Percentiles rank a stretch among this genome's conserved stretches.
phyloP scores from a whole-genome alignment of 2,113 vertebrate species.

The Lasiurus borealis region DNA sequence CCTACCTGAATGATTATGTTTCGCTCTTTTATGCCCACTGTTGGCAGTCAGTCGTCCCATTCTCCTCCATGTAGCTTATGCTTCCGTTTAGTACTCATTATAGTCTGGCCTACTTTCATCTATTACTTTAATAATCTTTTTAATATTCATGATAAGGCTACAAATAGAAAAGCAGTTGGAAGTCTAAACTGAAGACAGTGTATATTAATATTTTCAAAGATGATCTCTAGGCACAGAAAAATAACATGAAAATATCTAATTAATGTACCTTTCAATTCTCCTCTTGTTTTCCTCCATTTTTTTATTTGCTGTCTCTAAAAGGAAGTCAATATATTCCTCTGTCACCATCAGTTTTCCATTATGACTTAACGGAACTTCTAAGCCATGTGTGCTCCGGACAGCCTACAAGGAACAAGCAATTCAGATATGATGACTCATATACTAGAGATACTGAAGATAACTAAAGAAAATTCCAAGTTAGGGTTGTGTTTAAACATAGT shows the following conservation, averaged over 20 bases:
- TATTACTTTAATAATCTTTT: neutral
- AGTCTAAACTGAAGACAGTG: neutral
- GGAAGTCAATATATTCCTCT: conserved; percentile 92
- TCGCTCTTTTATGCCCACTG: neutral
- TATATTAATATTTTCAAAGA: neutral
- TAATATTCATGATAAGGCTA: neutral
- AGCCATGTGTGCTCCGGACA: conserved; percentile 94
- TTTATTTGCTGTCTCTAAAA: conserved; percentile 91
- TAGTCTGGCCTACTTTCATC: neutral
- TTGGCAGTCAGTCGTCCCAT: neutral
- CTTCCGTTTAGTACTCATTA: neutral
- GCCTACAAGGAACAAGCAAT: conserved; percentile 87
- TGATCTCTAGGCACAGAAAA: neutral
- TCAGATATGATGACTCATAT: neutral
- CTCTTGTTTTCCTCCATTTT: conserved; percentile 96
- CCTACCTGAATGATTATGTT: neutral
- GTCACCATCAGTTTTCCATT: conserved; percentile 91
- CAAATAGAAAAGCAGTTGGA: neutral
- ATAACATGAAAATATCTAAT: neutral
- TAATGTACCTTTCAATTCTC: conserved; percentile 92
- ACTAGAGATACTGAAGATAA: neutral
- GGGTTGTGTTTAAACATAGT: neutral
- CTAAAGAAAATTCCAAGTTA: neutral
- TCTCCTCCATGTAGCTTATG: neutral
- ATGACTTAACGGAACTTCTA: conserved; percentile 94